Conservation (phyloP, 1,140 invertebrate genomes). For the Drosophila sp. region DNA sequence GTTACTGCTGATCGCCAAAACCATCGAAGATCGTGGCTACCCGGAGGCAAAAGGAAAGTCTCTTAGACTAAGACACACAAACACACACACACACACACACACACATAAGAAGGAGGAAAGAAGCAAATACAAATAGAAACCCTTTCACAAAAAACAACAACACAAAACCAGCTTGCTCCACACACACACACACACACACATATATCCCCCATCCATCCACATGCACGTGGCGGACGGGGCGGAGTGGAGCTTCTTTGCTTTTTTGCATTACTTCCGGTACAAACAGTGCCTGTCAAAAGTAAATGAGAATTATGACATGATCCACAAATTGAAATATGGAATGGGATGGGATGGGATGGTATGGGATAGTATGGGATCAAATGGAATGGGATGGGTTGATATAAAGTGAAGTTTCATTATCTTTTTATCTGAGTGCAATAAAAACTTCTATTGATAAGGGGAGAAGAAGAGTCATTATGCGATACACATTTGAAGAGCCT, state of each 20-base stretch:
- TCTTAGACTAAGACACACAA: slow-evolving; percentile 1
- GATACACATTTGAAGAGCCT: too few relatives aligned
- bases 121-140: slow-evolving; percentile 6
- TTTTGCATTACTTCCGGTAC: slow-evolving; percentile 12
- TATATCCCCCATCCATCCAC: too few relatives aligned
- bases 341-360: not conserved
- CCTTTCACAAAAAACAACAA: not conserved
- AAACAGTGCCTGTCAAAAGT: slow-evolving; percentile 6
- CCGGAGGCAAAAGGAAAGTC: slow-evolving; percentile 40
- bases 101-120: not conserved
- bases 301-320: slow-evolving; percentile 14
- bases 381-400: not conserved
- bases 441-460: too few relatives aligned
- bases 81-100: not conserved
- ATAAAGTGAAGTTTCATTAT: slow-evolving; percentile 5
- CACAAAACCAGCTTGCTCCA: slow-evolving; percentile 1
- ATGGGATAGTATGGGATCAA: not conserved
- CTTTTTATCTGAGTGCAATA: not conserved
- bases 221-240: not conserved
- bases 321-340: slow-evolving; percentile 10
- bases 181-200: too few relatives aligned
- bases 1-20: slow-evolving; percentile 19
- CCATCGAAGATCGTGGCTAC: slow-evolving; percentile 17
- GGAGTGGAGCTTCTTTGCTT: not conserved
- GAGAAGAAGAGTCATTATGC: too few relatives aligned